phyloP scores from a whole-genome alignment of 2,113 vertebrate genomes.

The Leucosticte australis region DNA sequence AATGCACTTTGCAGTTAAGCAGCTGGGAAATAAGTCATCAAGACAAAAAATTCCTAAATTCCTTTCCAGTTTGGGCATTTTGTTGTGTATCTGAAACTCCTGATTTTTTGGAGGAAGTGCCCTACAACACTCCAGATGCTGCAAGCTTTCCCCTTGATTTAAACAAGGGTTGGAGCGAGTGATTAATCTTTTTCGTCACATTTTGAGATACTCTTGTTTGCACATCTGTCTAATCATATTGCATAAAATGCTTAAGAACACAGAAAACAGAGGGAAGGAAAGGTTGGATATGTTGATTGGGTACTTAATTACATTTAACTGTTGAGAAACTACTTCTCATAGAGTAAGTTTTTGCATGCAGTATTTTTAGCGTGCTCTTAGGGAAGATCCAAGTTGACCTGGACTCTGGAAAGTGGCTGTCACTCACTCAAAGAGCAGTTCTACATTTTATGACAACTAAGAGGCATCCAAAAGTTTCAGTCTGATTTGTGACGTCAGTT shows the following conservation, averaged over 20 bases:
- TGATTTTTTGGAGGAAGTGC: neutral
- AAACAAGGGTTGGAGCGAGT: neutral
- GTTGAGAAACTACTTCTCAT: neutral
- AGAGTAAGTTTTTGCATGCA: neutral
- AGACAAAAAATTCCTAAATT: neutral
- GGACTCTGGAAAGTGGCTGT: neutral
- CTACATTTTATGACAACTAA: neutral
- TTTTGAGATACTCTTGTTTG: neutral
- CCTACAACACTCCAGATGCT: neutral
- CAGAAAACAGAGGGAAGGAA: neutral
- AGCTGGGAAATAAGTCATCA: neutral
- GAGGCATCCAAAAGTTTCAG: neutral
- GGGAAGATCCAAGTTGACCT: neutral
- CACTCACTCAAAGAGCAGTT: neutral
- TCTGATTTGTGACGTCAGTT: neutral
- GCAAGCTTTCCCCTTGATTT: neutral
- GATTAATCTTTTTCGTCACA: neutral
- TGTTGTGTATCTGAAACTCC: neutral
- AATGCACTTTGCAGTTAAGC: neutral
- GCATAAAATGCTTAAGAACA: slow-evolving; percentile 28
- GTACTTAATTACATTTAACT: neutral
- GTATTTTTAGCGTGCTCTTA: neutral
- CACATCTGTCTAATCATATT: slow-evolving; percentile 37
- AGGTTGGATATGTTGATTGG: neutral
- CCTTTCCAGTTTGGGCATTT: neutral